Percentiles rank a stretch among this genome's conserved stretches.
phyloP scores from a whole-genome alignment of 2,888 invertebrate genomes.

The Nematopogon swammerdamellus region DNA sequence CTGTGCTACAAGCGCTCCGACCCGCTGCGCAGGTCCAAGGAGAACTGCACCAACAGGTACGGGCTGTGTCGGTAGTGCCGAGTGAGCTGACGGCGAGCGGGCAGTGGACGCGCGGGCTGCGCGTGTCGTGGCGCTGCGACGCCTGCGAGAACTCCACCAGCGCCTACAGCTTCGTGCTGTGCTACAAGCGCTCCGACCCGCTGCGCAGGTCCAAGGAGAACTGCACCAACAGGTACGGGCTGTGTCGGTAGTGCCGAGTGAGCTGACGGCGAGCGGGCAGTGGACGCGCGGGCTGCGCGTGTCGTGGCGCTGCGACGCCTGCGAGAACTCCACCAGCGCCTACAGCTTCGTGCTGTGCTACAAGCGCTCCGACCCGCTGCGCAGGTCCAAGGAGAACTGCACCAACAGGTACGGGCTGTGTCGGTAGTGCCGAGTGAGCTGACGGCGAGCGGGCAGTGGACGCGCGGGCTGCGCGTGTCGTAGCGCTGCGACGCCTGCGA shows the following conservation, averaged over 20 bases:
- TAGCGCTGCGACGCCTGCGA: constrained; percentile 28
- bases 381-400: constrained; percentile 7
- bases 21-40: constrained; percentile 4
- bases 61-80: too few species aligned
- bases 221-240: constrained; percentile 3
- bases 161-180: constrained; percentile 8
- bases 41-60: constrained; percentile 5
- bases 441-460: constrained; percentile 20
- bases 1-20: constrained; percentile 7
- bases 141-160: constrained; percentile 12
- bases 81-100: constrained; percentile 24
- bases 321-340: constrained; percentile 6
- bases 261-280: constrained; percentile 23
- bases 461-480: constrained; percentile 24
- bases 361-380: neutral
- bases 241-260: too few species aligned
- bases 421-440: constrained; percentile 21
- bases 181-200: constrained; percentile 4
- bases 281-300: constrained; percentile 24
- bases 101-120: constrained; percentile 22
- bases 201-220: constrained; percentile 5
- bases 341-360: constrained; percentile 10
- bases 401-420: constrained; percentile 1
- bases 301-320: constrained; percentile 28
- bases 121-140: constrained; percentile 30